phyloP scores from a whole-genome alignment of 2,888 invertebrate genomes.

The Lacanobia oleracea region DNA sequence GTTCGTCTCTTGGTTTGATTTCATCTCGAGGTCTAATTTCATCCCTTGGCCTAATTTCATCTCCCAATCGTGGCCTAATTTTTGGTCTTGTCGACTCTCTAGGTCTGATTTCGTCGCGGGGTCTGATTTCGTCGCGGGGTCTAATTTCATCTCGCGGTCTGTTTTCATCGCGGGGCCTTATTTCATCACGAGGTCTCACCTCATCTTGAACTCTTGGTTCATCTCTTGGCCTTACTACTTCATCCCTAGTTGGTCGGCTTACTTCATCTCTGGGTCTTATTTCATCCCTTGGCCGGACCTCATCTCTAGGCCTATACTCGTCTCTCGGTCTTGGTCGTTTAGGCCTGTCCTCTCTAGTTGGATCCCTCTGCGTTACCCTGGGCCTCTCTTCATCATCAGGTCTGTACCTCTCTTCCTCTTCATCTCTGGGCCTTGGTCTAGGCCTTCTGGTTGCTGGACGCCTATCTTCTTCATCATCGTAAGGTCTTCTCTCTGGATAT shows the following conservation, averaged over 20 bases:
- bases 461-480: conserved; percentile 82
- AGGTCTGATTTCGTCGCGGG: conserved; percentile 68
- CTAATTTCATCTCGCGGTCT: conserved; percentile 67
- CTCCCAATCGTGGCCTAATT: conserved; percentile 53
- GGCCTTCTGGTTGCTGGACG: conserved; percentile 75
- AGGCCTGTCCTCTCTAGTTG: conserved; percentile 57
- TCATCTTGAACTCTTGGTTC: conserved; percentile 48
- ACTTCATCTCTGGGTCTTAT: conserved; percentile 64
- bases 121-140: conserved; percentile 72
- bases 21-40: conserved; percentile 67
- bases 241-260: conserved; percentile 58
- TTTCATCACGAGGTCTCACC: conserved; percentile 50
- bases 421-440: conserved; percentile 79
- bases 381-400: conserved; percentile 70
- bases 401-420: conserved; percentile 78
- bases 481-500: conserved; percentile 74
- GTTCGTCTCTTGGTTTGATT: conserved; percentile 64
- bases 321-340: conserved; percentile 66
- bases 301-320: conserved; percentile 66
- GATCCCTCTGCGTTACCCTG: conserved; percentile 66
- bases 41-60: conserved; percentile 67
- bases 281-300: conserved; percentile 63
- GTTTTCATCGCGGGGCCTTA: conserved; percentile 64
- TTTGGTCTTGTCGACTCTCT: conserved; percentile 63
- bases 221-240: conserved; percentile 57